Evolutionary conservation across 2,113 vertebrate genomes (phyloP).

Genomic region (Pao palembangensis): DNA sequence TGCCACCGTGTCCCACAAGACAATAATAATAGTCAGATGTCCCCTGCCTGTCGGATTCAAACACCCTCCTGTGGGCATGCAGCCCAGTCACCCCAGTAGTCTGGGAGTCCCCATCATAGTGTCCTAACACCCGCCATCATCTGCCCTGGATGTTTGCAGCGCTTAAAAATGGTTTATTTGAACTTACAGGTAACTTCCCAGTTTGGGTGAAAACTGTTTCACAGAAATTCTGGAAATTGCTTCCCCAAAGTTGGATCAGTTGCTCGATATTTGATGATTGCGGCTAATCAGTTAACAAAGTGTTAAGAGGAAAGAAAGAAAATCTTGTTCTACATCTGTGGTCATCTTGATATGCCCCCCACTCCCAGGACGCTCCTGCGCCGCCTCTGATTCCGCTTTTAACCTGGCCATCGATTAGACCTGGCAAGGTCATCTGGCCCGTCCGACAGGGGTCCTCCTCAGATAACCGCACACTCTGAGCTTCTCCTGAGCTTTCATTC

Average conservation of each 20-base stretch:
- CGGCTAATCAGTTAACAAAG: too few species aligned
- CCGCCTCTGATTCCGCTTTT: conserved; percentile 21
- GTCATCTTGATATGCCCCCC: too few species aligned
- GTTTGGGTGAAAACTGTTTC: too few species aligned
- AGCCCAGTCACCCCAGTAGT: conserved; percentile 64
- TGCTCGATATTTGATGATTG: too few species aligned
- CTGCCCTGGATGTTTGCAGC: too few species aligned
- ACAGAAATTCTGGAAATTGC: too few species aligned
- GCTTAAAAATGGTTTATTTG: too few species aligned
- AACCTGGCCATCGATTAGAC: conserved; percentile 44
- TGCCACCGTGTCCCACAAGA: conserved; percentile 65
- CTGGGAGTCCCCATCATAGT: conserved; percentile 11
- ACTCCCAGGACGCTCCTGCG: not conserved
- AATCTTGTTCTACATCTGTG: too few species aligned
- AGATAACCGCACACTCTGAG: conserved; percentile 29
- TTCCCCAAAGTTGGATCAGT: too few species aligned
- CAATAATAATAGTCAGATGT: conserved; percentile 51
- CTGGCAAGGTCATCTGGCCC: conserved; percentile 31
- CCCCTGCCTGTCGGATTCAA: conserved; percentile 54
- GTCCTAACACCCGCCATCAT: not conserved
- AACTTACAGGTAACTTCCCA: too few species aligned
- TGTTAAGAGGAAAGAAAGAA: too few species aligned
- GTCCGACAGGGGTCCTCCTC: conserved; percentile 29
- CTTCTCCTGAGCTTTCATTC: conserved; percentile 46
- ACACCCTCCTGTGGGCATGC: conserved; percentile 19